Base-by-base conservation (phyloP, 2,113 vertebrate genomes). In the Phoxinus phoxinus region DNA sequence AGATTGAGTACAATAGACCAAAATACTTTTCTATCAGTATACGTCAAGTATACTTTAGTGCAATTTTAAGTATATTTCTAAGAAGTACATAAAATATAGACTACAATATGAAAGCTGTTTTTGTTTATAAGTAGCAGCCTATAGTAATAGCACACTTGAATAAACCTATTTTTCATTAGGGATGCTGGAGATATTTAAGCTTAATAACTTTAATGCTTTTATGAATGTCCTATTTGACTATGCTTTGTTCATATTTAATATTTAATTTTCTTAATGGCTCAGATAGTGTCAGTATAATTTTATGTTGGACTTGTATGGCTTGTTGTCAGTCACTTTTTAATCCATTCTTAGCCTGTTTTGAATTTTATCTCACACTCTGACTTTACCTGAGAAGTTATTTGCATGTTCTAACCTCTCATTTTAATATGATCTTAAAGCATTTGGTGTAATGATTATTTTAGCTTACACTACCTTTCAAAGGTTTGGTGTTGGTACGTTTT, bases 371-470 rank as follows among this genome's bases (percentile, higher is more conserved):
- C 17, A 5, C 23, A 7, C 59, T 44, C n/a, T 46, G 25, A 30
- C n/a, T 63, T 17, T 9, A 41, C 21, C 4, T 19, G 3, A 81
- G 58, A 19, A 17, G n/a, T 81, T 46, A 65, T 81, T 81, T 81
- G 78, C 78, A 81, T 81, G 59, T 27, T 19, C 37, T 21, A 25
- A 48, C 59, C 78, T 21, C 37, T 65, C 37, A 44, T 63, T 63
- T 80, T 48, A 65, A 65, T 65, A 6, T 44, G 78, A 81, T 48
- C 59, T 65, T 30, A 65, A 27, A 30, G 25, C 37, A 61, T 81
- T 21, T 81, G 7, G 11, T 79, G 21, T 79, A 61, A 61, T 61
- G 58, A 25, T 81, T 81, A 63, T 46, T 30, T 58, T 53, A 23
- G 32, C 75, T 35, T 56, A 37, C 32, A 37, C 67, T 71, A 21